These are phyloP conservation scores for Vespertilio murinus DNA, from an alignment of 2,797 vertebrate genomes.

Conservation along the genomic window DNA sequence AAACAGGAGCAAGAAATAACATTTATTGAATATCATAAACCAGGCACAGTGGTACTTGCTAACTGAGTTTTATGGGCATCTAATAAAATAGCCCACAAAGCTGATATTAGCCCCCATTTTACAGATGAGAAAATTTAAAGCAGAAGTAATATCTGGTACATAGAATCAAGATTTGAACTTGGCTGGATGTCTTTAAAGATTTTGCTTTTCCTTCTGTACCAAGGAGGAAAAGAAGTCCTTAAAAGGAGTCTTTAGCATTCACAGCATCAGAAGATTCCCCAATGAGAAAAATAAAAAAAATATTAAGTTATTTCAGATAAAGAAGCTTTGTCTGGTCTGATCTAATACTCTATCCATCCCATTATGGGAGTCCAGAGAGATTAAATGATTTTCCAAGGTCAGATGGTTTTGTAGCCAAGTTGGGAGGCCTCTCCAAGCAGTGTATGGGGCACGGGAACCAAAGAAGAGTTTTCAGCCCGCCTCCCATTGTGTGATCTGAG, in stretches of 20 bases:
- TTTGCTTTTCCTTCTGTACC: neutral
- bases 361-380: neutral
- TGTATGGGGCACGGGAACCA: neutral
- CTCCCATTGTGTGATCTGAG: neutral
- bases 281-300: neutral
- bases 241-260: neutral
- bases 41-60: neutral
- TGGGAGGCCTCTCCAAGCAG: neutral
- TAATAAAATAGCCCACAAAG: neutral
- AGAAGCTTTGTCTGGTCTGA: neutral
- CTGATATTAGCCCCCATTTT: neutral
- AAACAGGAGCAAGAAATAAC: neutral
- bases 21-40: neutral
- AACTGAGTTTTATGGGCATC: neutral
- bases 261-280: neutral
- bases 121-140: neutral
- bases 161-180: conserved; percentile 32
- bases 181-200: neutral
- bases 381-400: neutral
- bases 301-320: conserved; percentile 23
- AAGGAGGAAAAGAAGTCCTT: neutral
- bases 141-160: neutral
- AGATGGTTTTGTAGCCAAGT: neutral
- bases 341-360: neutral
- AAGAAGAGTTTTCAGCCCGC: neutral